Base-by-base conservation (phyloP, 2,113 vertebrate species). In the Lamprologus ornatipinnis region DNA sequence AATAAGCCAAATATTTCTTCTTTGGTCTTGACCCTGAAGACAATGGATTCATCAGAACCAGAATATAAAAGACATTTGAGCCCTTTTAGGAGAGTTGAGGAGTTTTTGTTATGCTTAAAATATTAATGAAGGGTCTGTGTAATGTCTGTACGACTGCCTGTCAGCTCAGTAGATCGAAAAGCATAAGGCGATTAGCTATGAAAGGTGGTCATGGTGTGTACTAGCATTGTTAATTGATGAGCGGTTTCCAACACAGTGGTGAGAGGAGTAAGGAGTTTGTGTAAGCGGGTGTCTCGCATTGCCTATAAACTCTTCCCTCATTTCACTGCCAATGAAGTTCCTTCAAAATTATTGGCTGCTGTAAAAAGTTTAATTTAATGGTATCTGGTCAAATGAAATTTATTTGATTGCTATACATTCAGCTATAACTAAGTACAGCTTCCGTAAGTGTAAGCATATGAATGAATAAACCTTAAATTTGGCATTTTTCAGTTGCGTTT, bases 391-490 rank as follows among this genome's bases (percentile, higher is more conserved):
- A 68, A 21, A 21, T 68, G 10, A 37, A 68, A 68, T 37, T 0
- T 21, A 68, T 21, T 37, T 37, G 33, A 68, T 68, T 37, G 33
- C 10, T 65, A 2, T 65, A 65, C 60, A 37, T 68, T 68, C 33
- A 68, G 33, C 19, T 68, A n/a, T 37, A 65, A 65, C 10, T 65
- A 65, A 37, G 31, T 0, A 21, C 33, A 68, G 33, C 0, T 68
- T 37, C 33, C 19, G 13, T 21, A 21, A 68, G 19, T 21, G 0
- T 68, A 68, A 37, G 11, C 11, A 37, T 68, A 4, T 68, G 33
- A 68, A 68, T 68, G 33, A 68, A 68, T 68, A 68, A 68, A 68
- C 11, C 11, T 68, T 68, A 37, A 37, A 68, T 37, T 68, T 65
- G 33, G 6, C 11, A 0, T 65, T 65, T 65, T 65, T 21, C 60